Base-by-base conservation (phyloP, 1,140 invertebrate species). In the Drosophila orosa region DNA sequence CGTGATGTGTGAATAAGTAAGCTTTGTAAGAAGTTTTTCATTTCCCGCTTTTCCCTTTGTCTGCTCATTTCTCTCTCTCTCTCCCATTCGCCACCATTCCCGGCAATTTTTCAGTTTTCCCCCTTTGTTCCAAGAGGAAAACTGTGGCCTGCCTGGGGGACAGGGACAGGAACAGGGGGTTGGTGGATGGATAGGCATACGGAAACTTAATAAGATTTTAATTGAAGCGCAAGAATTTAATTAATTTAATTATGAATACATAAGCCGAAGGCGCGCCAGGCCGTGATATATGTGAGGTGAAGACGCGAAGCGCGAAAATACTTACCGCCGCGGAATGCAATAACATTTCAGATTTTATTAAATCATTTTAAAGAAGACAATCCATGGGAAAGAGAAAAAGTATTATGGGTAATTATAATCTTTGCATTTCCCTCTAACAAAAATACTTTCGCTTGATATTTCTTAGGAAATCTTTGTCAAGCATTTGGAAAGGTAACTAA, bases 191-290 rank as follows among this genome's bases (percentile, higher is more conserved):
- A 60, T 81, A 72, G 69, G 78, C 69, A 55, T 71, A 47, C 60
- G 60, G 60, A 56, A 83, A 89, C 83, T 83, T 86, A 86, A 90
- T 90, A 90, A 90, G 76, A 90, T 90, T 90, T 90, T 90, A 90
- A 90, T 90, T 90, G 86, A 90, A 75, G 86, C 86, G 79, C 86
- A 90, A 82, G 79, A 90, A 90, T 90, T 90, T 90, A 90, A 90
- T 90, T 90, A 90, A 90, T 90, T 86, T 74, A 86, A 89, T 85
- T 71, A 87, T 71, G 83, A 79, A 75, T 75, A 62, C 62, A 50
- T 40, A 54, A 71, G 55, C 63, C 13, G 37, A 74, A 71, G 54
- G 24, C 25, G 19, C 27, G 50, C 31, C 44, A 31, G n/a, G 54
- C 33, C 42, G 55, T 52, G 61, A 61, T 65, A 59, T 58, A 50